Conservation (phyloP, 2,888 invertebrate genomes). For the Empis stercorea region DNA sequence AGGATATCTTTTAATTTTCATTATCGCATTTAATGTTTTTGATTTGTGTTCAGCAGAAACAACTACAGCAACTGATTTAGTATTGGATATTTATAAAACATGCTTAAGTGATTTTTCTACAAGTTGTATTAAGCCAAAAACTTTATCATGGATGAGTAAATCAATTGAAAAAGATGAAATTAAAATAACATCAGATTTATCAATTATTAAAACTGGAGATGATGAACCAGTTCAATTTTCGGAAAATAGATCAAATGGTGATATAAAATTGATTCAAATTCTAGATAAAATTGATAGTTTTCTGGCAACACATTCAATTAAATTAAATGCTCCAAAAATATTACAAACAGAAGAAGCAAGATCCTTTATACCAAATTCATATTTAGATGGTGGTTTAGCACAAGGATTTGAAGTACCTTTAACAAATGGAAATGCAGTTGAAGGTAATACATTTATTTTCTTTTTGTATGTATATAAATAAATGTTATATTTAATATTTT, state of each 20-base stretch:
- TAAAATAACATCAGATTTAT: slow-evolving; percentile 61
- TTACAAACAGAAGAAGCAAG: slow-evolving; percentile 35
- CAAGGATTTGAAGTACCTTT: slow-evolving; percentile 58
- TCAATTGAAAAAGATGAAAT: slow-evolving; percentile 56
- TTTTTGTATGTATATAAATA: too few relatives aligned
- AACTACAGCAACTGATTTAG: slow-evolving; percentile 49
- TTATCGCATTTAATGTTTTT: too few relatives aligned
- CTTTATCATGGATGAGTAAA: slow-evolving; percentile 58
- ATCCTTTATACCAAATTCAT: slow-evolving; percentile 27
- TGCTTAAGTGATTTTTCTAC: slow-evolving; percentile 56
- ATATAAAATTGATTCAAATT: slow-evolving; percentile 35
- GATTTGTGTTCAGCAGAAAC: slow-evolving; percentile 9
- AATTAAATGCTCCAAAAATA: slow-evolving; percentile 58
- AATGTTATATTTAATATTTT: too few relatives aligned
- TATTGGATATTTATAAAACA: slow-evolving; percentile 51
- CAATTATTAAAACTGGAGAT: slow-evolving; percentile 50
- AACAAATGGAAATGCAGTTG: slow-evolving; percentile 38
- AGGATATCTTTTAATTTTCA: neutral
- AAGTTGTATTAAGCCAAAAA: slow-evolving; percentile 64
- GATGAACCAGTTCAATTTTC: slow-evolving; percentile 26
- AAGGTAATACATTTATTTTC: too few relatives aligned
- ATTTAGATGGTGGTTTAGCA: slow-evolving; percentile 39
- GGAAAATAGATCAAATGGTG: slow-evolving; percentile 24
- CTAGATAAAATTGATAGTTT: slow-evolving; percentile 63
- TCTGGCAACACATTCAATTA: slow-evolving; percentile 60